Conservation (phyloP, 2,888 invertebrate species). For the Ochropleura leucogaster region DNA sequence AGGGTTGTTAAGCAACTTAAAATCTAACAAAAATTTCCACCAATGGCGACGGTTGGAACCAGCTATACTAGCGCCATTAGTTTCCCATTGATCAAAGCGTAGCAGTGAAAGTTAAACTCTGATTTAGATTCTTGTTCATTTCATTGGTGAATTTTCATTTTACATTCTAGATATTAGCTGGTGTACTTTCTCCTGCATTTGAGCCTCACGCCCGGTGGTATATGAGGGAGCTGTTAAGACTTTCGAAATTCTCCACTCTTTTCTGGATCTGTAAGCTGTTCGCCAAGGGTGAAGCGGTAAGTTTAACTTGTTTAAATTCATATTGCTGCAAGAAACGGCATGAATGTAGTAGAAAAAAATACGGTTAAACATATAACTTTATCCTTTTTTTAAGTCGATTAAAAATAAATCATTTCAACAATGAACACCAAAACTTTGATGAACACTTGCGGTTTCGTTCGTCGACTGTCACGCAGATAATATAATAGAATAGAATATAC, state of each 20-base stretch:
- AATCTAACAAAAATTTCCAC: too few relatives aligned
- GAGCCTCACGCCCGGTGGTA: conserved; percentile 90
- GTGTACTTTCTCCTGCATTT: conserved; percentile 91
- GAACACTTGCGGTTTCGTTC: too few relatives aligned
- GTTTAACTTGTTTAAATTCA: conserved; percentile 31
- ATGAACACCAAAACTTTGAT: too few relatives aligned
- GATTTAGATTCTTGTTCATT: background rate
- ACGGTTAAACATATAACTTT: too few relatives aligned
- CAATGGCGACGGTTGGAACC: too few relatives aligned
- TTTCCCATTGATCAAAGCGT: background rate
- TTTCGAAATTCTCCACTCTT: conserved; percentile 87
- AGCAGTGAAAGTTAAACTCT: background rate
- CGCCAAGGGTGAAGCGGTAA: conserved; percentile 87
- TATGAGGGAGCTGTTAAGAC: conserved; percentile 91
- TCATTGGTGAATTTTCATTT: conserved; percentile 1
- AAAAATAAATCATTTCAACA: too few relatives aligned
- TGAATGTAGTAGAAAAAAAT: too few relatives aligned
- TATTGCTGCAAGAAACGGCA: background rate
- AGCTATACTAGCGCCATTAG: too few relatives aligned
- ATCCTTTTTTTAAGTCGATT: too few relatives aligned
- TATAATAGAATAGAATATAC: too few relatives aligned
- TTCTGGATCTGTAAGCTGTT: conserved; percentile 86
- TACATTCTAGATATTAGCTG: conserved; percentile 76
- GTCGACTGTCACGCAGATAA: too few relatives aligned
- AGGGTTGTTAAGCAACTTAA: too few relatives aligned